A percentile compares a stretch with the other conserved stretches of the same genome.
Evolutionary conservation across 2,113 vertebrate genomes (phyloP).

Genomic region (Seriola quinqueradiata): DNA sequence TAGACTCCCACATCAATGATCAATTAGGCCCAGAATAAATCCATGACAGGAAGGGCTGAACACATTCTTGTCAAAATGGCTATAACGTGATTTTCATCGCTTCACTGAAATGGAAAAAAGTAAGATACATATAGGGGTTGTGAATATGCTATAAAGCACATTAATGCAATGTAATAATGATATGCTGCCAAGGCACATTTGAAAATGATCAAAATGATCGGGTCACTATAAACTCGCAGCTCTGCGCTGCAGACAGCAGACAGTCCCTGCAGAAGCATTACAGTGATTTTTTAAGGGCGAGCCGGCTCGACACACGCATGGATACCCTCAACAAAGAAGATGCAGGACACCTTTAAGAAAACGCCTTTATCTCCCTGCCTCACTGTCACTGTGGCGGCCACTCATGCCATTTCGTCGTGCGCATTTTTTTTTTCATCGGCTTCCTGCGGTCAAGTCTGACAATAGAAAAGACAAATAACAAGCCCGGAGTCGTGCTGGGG

Average conservation of each 20-base stretch:
- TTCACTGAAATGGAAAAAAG: neutral
- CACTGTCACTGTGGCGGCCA: conserved; percentile 69
- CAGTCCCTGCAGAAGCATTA: neutral
- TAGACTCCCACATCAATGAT: conserved; percentile 1
- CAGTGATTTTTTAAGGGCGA: conserved; percentile 53
- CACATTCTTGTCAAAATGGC: conserved; percentile 1
- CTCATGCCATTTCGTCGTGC: conserved; percentile 57
- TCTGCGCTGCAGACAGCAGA: neutral
- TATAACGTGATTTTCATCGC: neutral
- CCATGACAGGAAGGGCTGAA: neutral
- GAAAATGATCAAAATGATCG: neutral
- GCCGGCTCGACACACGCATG: conserved; percentile 48
- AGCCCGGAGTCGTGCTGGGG: neutral
- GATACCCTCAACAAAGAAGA: conserved; percentile 78
- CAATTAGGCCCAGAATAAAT: conserved; percentile 2
- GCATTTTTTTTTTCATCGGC: conserved; percentile 25
- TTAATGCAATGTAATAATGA: neutral
- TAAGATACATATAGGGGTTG: neutral
- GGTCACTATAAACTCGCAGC: neutral
- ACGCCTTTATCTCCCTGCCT: conserved; percentile 77
- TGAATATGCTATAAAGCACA: neutral
- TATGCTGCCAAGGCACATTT: neutral
- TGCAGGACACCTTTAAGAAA: conserved; percentile 85
- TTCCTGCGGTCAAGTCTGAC: conserved; percentile 25
- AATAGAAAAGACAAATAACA: neutral